Evolutionary conservation across 92 coral and sea anemone genomes (phyloP), one percentile per base, ranked within the genome.

Genomic region (Muricea muricata): DNA sequence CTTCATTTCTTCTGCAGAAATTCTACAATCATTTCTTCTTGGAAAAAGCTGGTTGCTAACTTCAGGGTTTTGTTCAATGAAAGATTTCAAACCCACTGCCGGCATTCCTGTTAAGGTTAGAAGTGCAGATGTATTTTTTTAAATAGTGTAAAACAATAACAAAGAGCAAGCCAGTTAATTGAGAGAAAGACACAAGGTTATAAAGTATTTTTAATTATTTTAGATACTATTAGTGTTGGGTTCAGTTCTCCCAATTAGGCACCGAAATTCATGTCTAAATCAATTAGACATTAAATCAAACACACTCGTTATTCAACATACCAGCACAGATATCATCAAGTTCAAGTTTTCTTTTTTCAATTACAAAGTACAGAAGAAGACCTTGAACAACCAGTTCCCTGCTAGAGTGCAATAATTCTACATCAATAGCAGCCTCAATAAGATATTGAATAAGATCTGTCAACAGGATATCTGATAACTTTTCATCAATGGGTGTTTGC

Each of bases 321-420:
- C 85, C 91, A 70, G 70, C 28, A 50, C 69, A 65, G 26, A 88
- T 88, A 60, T 88, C 91, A 54, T 83, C 88, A 5, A 88, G 85
- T 54, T 88, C 88, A 39, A 69, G 75, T 29, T 78, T 75, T 30
- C 88, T 24, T 69, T 83, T 88, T 21, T 88, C 88, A 75, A 88
- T 83, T 35, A 88, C 80, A 68, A 74, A 63, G 81, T 65, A 88
- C 80, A 71, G 65, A 42, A 88, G 73, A 31, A 88, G 67, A 21
- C 83, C 83, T 80, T 87, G 76, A 9, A 75, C 30, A 45, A 82
- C 14, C 40, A 87, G 40, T 15, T 87, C 71, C n/a, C 83, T 45
- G 5, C 72, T 48, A 4, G 78, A 34, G 35, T 73, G 74, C 13
- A 75, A 56, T 1, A 80, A 79, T 8, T 87, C 87, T 18, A 73